Evolutionary conservation across 2,888 invertebrate genomes (phyloP).

Genomic region (Apoda limacodes): DNA sequence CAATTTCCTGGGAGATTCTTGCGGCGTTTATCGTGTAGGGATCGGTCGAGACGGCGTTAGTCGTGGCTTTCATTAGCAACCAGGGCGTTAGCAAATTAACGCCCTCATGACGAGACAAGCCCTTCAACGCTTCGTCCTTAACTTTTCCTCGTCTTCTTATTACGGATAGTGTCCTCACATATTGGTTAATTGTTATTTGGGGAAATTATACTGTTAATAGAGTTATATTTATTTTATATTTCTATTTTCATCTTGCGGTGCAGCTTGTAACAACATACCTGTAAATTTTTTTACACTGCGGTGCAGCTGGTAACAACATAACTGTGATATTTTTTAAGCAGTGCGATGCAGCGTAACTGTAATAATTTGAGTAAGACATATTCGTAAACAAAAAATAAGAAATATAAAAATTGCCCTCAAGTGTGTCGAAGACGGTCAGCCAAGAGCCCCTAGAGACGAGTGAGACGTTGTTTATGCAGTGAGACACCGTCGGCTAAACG

Average conservation of each 20-base stretch:
- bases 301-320: too few species aligned
- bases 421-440: neutral
- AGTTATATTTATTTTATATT: too few species aligned
- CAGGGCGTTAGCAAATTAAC: conserved; percentile 62
- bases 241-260: too few species aligned
- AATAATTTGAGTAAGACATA: conserved; percentile 5
- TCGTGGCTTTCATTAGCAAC: conserved; percentile 57
- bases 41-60: conserved; percentile 48
- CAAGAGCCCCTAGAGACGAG: conserved; percentile 25
- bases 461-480: conserved; percentile 45
- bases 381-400: too few species aligned
- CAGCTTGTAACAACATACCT: too few species aligned
- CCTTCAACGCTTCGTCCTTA: neutral
- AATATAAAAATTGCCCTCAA: conserved; percentile 2
- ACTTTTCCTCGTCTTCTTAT: conserved; percentile 10
- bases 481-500: conserved; percentile 36
- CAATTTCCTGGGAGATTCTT: conserved; percentile 63
- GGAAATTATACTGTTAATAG: too few species aligned
- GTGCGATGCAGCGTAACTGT: conserved; percentile 14
- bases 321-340: too few species aligned
- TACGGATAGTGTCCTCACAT: conserved; percentile 33
- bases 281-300: too few species aligned
- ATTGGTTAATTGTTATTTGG: conserved; percentile 50
- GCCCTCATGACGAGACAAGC: conserved; percentile 48
- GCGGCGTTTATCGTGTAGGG: conserved; percentile 48